phyloP scores from a whole-genome alignment of 30 jellyfish, hydroid and myxozoan species.

The Hydractinia echinata region DNA sequence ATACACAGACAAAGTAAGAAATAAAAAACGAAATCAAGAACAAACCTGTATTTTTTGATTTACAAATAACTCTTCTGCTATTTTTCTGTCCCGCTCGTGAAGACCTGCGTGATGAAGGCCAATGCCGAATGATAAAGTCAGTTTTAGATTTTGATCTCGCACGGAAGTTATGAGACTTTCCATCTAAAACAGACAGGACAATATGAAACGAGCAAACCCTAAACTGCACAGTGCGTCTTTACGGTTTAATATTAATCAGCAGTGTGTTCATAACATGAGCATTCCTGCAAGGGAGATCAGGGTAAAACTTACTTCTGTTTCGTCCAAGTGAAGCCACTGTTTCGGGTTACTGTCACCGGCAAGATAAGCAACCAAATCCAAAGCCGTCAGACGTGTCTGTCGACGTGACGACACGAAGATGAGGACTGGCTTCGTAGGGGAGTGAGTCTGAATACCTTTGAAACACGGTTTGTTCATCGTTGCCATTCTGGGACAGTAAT shows the following conservation, averaged over 20 bases:
- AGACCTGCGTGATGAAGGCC: constrained; percentile 99
- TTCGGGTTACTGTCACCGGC: constrained; percentile 92
- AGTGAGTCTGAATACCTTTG: constrained; percentile 83
- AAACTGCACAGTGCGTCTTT: neutral
- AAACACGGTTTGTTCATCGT: constrained; percentile 98
- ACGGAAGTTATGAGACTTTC: constrained; percentile 60
- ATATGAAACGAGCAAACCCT: neutral
- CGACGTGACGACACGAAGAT: constrained; percentile 96
- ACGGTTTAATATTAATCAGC: neutral
- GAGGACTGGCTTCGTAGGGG: constrained; percentile 96
- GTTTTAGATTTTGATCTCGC: constrained; percentile 84
- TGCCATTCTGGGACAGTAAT: constrained; percentile 99
- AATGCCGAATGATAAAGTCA: constrained; percentile 90
- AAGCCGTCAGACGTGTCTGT: constrained; percentile 96
- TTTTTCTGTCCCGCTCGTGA: constrained; percentile 83
- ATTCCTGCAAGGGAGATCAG: neutral
- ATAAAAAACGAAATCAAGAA: too few relatives aligned
- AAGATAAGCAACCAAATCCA: constrained; percentile 83
- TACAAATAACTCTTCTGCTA: constrained; percentile 85
- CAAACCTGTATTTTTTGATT: constrained; percentile 83
- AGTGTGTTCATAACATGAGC: neutral
- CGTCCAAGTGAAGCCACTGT: constrained; percentile 94
- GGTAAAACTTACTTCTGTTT: constrained; percentile 63
- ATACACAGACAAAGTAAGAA: too few relatives aligned
- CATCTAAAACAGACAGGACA: constrained; percentile 40